These are phyloP conservation scores for Drosophila prosaltans DNA, from an alignment of 1,140 invertebrate genomes.

Conservation along the genomic window DNA sequence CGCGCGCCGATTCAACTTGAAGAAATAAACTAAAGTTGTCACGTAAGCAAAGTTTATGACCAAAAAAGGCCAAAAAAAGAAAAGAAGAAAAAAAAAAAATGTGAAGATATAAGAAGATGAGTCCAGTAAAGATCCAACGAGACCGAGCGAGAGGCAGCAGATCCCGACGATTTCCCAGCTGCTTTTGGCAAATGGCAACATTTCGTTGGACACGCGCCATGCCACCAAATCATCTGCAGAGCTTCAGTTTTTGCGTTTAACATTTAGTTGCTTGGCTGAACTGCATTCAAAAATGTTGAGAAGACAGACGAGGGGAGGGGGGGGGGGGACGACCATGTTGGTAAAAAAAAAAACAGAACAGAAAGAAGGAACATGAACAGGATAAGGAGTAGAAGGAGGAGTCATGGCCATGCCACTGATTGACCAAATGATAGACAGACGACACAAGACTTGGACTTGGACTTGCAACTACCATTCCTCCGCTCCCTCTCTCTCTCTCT, in stretches of 20 bases:
- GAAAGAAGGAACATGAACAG: no score
- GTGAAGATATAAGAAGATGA: constrained; percentile 28
- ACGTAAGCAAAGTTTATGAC: constrained; percentile 81
- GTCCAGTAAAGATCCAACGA: constrained; percentile 13
- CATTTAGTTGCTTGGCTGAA: constrained; percentile 56
- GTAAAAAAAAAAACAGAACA: no score
- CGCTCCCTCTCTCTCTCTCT: not conserved
- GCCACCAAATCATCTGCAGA: constrained; percentile 76
- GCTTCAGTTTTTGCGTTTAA: constrained; percentile 65
- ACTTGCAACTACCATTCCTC: constrained; percentile 4
- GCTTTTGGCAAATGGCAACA: constrained; percentile 71
- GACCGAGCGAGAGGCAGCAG: constrained; percentile 7
- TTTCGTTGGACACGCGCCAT: constrained; percentile 75
- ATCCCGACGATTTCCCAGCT: constrained; percentile 55
- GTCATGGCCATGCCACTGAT: constrained; percentile 60
- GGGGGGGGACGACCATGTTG: not conserved
- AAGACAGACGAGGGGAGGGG: not conserved
- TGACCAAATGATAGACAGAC: constrained; percentile 76
- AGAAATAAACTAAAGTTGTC: constrained; percentile 79
- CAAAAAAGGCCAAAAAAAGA: constrained; percentile 55
- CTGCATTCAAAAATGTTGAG: constrained; percentile 24
- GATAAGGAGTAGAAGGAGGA: no score
- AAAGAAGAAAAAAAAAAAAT: no score
- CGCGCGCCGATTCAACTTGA: constrained; percentile 48
- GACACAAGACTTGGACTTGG: constrained; percentile 41